Base-by-base conservation (phyloP, 2,888 invertebrate species). In the Ectemnius cavifrons region DNA sequence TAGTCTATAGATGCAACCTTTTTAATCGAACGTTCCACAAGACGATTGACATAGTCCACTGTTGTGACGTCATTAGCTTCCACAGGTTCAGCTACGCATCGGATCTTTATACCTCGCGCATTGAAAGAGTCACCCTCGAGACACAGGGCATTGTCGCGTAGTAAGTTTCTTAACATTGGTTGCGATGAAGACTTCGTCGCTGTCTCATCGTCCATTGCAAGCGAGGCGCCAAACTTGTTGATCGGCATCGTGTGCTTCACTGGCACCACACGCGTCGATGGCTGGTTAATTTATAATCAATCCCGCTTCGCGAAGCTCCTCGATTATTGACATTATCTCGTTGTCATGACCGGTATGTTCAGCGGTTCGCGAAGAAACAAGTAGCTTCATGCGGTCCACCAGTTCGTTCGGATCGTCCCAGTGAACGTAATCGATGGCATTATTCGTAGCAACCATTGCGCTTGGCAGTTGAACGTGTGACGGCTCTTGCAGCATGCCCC, bases 401-500 rank as follows among this genome's bases (percentile, higher is more conserved):
- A 79, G 47, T 63, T 79, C 73, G 49, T 78, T 73, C 0, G 66
- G 65, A 75, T 76, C 63, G 18, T 73, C 69, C 67, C 64, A 78
- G 49, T 77, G 66, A 62, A 76, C 28, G 66, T 69, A 64, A 52
- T 64, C 64, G 14, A 27, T 62, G 4, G 20, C 47, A 3, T 46
- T 62, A 62, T 18, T 16, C 14, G 28, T 62, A 4, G 23, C 46
- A 3, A 8, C 14, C 61, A 45, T 46, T 5, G 4, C 20, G 3
- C 13, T n/a, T 46, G 61, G 16, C 2, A 45, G 45, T 60, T 45
- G 60, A 60, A 60, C 60, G 2, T 23, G 23, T 23, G 23, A 23
- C 23, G 2, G 23, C 23, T 23, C 23, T 23, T 23, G 2, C 3
- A 2, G 2, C 2, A 23, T 23, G 2, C 23, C 23, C 23, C 23